Evolutionary conservation across 2,113 vertebrate species (phyloP).

Genomic region (Bufo bufo): DNA sequence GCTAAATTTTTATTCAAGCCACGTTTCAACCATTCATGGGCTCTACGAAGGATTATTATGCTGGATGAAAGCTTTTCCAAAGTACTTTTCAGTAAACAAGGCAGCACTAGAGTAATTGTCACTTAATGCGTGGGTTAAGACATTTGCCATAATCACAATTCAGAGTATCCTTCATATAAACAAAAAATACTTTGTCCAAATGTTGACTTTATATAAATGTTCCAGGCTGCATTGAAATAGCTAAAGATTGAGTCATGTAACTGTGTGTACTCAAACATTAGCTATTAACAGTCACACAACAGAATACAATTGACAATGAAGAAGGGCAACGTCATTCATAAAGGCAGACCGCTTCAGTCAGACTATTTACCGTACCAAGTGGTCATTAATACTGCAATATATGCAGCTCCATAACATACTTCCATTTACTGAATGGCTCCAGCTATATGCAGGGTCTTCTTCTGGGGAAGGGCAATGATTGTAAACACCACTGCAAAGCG

Average conservation of each 20-base stretch:
- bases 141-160: background rate
- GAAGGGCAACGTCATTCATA: background rate
- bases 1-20: constrained; percentile 51
- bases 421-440: background rate
- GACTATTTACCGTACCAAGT: background rate
- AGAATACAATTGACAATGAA: background rate
- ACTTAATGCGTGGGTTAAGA: fast-evolving
- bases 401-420: background rate
- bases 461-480: background rate
- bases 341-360: background rate
- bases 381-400: background rate
- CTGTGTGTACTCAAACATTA: background rate
- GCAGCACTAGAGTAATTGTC: background rate
- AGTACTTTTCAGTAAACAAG: constrained; percentile 1
- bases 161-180: background rate
- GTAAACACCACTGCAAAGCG: too few relatives aligned
- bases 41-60: constrained; percentile 2
- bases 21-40: background rate
- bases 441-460: background rate
- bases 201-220: constrained; percentile 8
- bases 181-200: background rate
- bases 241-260: background rate
- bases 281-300: background rate
- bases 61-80: constrained; percentile 58
- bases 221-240: background rate